Evolutionary conservation across 2,888 invertebrate species (phyloP).

Genomic region (Argyresthia goedartella): DNA sequence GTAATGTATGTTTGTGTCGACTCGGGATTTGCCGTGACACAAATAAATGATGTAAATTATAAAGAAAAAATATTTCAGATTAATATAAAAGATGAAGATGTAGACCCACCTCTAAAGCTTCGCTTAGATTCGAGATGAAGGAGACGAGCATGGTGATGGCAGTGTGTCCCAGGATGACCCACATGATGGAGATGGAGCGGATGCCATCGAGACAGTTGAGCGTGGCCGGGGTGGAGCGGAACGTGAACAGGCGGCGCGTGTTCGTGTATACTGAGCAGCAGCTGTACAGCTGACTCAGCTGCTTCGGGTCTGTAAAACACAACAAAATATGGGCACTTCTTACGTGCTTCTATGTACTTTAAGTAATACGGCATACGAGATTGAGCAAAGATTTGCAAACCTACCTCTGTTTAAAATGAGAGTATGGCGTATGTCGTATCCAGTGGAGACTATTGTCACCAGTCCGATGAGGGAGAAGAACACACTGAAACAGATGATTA

Average conservation of each 20-base stretch:
- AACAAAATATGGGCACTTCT: neutral
- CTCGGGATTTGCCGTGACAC: no score
- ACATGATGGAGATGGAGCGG: slow-evolving; percentile 28
- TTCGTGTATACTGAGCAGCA: slow-evolving; percentile 10
- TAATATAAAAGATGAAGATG: no score
- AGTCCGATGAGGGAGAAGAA: slow-evolving; percentile 15
- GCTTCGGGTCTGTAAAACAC: slow-evolving; percentile 4
- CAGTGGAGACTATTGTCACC: slow-evolving; percentile 15
- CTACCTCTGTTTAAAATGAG: slow-evolving; percentile 15
- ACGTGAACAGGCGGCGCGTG: slow-evolving; percentile 8
- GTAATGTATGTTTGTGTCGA: no score
- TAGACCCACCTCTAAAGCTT: slow-evolving; percentile 3
- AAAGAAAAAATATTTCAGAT: no score
- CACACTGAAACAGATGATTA: slow-evolving; percentile 7
- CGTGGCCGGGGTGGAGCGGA: slow-evolving; percentile 4
- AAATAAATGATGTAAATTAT: no score
- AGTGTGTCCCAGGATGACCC: slow-evolving; percentile 21
- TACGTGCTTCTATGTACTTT: no score
- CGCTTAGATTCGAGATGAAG: neutral
- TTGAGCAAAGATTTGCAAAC: neutral
- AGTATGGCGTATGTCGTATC: slow-evolving; percentile 14
- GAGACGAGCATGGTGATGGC: neutral
- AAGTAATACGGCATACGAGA: no score
- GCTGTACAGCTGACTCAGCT: slow-evolving; percentile 12
- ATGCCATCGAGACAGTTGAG: slow-evolving; percentile 28